Base-by-base conservation (phyloP, 2,797 vertebrate genomes). In the Erethizon dorsatum region DNA sequence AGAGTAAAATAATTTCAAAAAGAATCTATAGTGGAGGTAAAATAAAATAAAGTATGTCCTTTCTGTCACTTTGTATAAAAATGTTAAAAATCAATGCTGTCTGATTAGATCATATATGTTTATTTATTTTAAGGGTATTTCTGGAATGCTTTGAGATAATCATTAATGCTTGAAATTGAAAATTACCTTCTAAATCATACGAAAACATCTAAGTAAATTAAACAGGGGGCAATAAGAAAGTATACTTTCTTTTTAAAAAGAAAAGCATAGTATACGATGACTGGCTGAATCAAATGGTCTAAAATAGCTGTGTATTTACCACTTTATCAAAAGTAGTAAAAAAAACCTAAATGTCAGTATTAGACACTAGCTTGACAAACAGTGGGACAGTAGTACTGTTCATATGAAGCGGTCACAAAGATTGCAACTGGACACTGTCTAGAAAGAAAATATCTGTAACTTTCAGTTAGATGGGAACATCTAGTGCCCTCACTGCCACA, bases 161-260 rank as follows among this genome's bases (percentile, higher is more conserved):
- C 41, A 18, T 12, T 79, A 75, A 90, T 57, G 45, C 79, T 88
- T 54, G 79, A 93, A 88, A 67, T 59, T 93, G 83, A 78, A 96
- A 95, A 87, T 71, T 86, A n/a, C 18, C n/a, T 94, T 95, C 63
- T 80, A 94, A 97, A 78, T 83, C 50, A 83, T 10, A 78, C n/a
- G 89, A 89, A 97, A 77, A 61, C n/a, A 79, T 20, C 90, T 15
- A 93, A 61, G 24, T 88, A 94, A 67, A 61, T 88, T 67, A 95
- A 85, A 54, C 37, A 73, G 0, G 57, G 13, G 45, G 26, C 45
- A 65, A 78, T 56, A 87, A 83, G 31, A 13, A 88, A 95, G 31
- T 63, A 65, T 1, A 41, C 8, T 90, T 77, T 83, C 33, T 93
- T 50, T 63, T 15, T 50, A 41, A 41, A 41, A 78, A 67, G 56